Conservation (phyloP, 2,888 invertebrate species). For the Philhelius pedissequus region DNA sequence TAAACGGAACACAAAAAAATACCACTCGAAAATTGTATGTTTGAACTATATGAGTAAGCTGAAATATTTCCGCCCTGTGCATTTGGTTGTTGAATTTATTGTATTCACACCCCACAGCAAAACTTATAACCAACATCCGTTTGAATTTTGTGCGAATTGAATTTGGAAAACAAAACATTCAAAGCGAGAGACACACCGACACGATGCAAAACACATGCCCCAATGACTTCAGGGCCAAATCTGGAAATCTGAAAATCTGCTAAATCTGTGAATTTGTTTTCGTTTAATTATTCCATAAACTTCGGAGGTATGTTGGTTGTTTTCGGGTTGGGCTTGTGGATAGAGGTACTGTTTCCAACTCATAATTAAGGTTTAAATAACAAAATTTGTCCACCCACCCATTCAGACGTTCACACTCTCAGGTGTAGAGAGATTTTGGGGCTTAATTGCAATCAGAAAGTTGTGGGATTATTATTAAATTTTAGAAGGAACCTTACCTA, state of each 20-base stretch:
- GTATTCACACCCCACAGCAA: not conserved
- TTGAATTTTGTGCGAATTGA: constrained; percentile 38
- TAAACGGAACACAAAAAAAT: not conserved
- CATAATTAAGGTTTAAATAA: constrained; percentile 46
- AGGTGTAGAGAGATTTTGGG: not conserved
- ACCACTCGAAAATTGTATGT: not conserved
- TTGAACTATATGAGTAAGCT: not conserved
- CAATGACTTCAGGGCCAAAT: constrained; percentile 3
- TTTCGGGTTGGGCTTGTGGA: not conserved
- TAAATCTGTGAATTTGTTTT: constrained; percentile 46
- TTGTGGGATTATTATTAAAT: constrained; percentile 45
- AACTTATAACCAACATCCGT: constrained; percentile 14
- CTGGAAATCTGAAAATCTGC: constrained; percentile 21
- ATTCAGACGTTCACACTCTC: not conserved
- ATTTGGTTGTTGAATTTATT: constrained; percentile 7
- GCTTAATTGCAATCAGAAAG: constrained; percentile 24
- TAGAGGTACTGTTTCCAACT: not conserved
- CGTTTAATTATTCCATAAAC: constrained; percentile 29
- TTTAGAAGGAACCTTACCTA: constrained; percentile 7
- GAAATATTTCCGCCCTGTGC: not conserved
- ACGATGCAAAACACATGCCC: not conserved
- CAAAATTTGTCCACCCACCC: constrained; percentile 1
- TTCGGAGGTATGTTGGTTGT: not conserved
- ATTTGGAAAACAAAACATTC: constrained; percentile 23
- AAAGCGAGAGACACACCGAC: not conserved